phyloP scores from a whole-genome alignment of 2,888 invertebrate species.

The Nomada ferruginata region DNA sequence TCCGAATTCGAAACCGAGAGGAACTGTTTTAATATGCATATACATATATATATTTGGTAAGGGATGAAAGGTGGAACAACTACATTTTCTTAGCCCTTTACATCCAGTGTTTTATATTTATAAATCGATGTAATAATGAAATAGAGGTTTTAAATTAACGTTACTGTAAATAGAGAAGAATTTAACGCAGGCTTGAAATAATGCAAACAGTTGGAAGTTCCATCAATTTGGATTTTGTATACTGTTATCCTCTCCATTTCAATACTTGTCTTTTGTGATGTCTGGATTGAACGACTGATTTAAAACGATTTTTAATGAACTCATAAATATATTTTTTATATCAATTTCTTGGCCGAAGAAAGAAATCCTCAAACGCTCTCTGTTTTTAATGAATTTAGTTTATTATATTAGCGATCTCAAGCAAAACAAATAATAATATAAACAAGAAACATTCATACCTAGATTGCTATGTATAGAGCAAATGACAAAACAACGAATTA shows the following conservation, averaged over 20 bases:
- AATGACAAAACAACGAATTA: not conserved
- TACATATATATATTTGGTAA: no score
- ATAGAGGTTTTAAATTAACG: no score
- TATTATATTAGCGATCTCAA: not conserved
- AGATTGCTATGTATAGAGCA: not conserved
- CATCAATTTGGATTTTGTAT: no score
- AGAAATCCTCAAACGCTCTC: not conserved
- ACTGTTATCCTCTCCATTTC: not conserved
- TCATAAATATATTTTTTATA: not conserved
- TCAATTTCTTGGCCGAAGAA: not conserved
- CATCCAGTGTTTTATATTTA: no score
- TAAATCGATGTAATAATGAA: no score
- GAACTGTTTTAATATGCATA: not conserved
- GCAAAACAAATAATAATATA: not conserved
- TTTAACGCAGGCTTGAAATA: no score
- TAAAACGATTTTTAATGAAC: conserved; percentile 3
- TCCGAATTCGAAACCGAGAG: not conserved
- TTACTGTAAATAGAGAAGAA: no score
- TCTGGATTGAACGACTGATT: conserved; percentile 29
- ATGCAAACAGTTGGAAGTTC: no score
- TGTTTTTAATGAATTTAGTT: not conserved
- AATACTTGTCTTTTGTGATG: not conserved
- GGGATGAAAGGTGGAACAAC: no score
- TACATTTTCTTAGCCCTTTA: no score
- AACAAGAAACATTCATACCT: not conserved